Base-by-base conservation (phyloP, 1,140 invertebrate species). In the Drosophila melanica region DNA sequence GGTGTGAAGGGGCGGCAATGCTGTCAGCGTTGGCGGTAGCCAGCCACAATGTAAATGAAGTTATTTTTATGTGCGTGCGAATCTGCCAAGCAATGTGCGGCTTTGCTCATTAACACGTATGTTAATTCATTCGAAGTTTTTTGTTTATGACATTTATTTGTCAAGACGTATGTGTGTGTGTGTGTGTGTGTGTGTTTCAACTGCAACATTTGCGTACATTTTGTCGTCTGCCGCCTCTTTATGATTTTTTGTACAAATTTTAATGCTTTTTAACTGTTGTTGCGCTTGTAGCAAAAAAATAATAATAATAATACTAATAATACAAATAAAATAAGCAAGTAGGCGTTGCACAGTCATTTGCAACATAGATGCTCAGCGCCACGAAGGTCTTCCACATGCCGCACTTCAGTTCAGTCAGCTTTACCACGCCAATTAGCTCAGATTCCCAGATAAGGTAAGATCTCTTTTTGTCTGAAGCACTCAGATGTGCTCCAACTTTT, bases 391-490 rank as follows among this genome's bases (percentile, higher is more conserved):
- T 64, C 35, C 53, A 16, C 55, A 72, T 37, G 67, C 54, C 66
- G 60, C 50, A 54, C 45, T 76, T 79, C 53, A 35, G 18, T 18
- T 35, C 12, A 35, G 44, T 59, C 23, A 33, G 57, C 39, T 81
- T 79, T 85, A 81, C 82, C 81, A 85, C 78, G 76, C 79, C 79
- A 86, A 86, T 86, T 86, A 86, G 76, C 82, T 78, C 37, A 71
- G 53, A 65, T 77, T 78, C 74, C 65, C 81, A 86, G 20, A 18
- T 18, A 18, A 18, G 18, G 1, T 76, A 55, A 60, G 48, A 51
- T 67, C 23, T 67, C 23, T 62, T 66, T 86, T 75, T 7, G 65
- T 71, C 65, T 86, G 86, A 86, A 70, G 14, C 27, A 16, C 6
- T n/a, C 7, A 37, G 63, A 53, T 59, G 33, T 51, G 47, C 30